phyloP scores from a whole-genome alignment of 2,888 invertebrate species.

The Troides oblongomaculatus region DNA sequence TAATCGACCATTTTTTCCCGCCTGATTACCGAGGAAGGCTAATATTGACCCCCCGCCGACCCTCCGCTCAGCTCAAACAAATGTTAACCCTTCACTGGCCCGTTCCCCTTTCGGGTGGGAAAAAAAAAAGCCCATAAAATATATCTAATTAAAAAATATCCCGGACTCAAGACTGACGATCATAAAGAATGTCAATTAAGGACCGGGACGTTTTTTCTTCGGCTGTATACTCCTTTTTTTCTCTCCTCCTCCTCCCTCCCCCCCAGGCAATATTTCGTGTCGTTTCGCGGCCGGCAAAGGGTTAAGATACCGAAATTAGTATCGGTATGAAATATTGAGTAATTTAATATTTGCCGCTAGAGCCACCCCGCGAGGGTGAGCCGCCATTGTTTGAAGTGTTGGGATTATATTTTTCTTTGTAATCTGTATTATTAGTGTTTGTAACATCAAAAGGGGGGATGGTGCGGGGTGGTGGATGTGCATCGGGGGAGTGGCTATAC shows the following conservation, averaged over 20 bases:
- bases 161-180: conserved; percentile 78
- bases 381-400: conserved; percentile 43
- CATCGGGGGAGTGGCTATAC: no score
- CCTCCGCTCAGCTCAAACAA: conserved; percentile 67
- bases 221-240: conserved; percentile 39
- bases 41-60: conserved; percentile 68
- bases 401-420: conserved; percentile 41
- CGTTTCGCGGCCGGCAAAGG: conserved; percentile 72
- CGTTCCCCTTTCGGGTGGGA: conserved; percentile 61
- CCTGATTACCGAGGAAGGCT: conserved; percentile 77
- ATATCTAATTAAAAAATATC: conserved; percentile 82
- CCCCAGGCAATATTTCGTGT: conserved; percentile 62
- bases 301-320: conserved; percentile 80
- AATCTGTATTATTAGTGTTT: conserved; percentile 46
- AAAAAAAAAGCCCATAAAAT: conserved; percentile 78
- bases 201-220: conserved; percentile 66
- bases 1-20: conserved; percentile 79
- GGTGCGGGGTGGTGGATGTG: no score
- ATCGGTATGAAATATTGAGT: conserved; percentile 80
- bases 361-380: conserved; percentile 45
- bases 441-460: conserved; percentile 31
- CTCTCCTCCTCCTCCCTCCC: no score
- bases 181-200: conserved; percentile 82
- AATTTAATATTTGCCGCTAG: conserved; percentile 72
- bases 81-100: conserved; percentile 78